These are phyloP conservation scores for Drosophila carrolli DNA, from an alignment of 1,140 invertebrate species.

Conservation along the genomic window DNA sequence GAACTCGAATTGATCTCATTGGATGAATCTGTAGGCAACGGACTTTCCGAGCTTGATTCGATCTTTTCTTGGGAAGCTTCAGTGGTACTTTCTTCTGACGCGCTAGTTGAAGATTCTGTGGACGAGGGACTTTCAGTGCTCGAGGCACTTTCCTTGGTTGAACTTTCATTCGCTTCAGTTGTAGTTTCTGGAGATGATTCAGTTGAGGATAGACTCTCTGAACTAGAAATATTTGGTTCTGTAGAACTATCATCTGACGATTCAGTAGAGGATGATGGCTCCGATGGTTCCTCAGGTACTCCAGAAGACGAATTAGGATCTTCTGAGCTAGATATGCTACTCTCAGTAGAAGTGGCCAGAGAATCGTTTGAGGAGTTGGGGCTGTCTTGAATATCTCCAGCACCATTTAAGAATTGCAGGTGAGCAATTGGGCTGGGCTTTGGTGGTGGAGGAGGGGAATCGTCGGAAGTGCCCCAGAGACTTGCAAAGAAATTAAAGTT, in stretches of 20 bases:
- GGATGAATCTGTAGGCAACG: too few species aligned
- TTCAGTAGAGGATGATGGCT: background rate
- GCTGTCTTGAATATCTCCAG: background rate
- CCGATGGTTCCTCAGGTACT: too few species aligned
- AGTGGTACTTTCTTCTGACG: too few species aligned
- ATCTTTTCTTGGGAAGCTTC: too few species aligned
- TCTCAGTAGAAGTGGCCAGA: background rate
- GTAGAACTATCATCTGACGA: background rate
- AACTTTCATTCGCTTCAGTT: background rate
- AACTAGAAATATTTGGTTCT: slow-evolving; percentile 6
- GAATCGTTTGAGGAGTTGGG: background rate
- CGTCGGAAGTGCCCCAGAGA: slow-evolving; percentile 31
- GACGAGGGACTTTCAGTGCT: background rate
- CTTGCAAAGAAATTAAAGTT: slow-evolving; percentile 47
- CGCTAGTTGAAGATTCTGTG: too few species aligned
- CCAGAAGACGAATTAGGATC: background rate
- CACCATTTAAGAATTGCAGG: background rate
- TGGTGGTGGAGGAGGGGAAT: background rate
- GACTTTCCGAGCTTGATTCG: too few species aligned
- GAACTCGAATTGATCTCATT: background rate
- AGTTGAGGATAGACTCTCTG: background rate
- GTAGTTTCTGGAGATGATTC: too few species aligned
- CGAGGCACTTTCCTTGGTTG: too few species aligned
- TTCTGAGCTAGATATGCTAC: background rate
- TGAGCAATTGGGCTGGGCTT: background rate